Base-by-base conservation (phyloP, 1,140 invertebrate species). In the Maniola jurtina region DNA sequence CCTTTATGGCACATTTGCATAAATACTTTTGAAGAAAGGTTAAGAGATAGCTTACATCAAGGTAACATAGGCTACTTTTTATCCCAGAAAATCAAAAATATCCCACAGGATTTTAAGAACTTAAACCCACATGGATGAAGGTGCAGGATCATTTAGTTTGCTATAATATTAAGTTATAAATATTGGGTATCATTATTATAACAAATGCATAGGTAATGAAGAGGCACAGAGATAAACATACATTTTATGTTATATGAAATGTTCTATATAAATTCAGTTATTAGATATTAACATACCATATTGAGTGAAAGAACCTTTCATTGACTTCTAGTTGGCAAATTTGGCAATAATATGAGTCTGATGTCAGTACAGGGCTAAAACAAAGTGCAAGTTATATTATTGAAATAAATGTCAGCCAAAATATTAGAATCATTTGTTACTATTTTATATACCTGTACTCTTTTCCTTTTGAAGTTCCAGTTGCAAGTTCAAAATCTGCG, bases 281-380 rank as follows among this genome's bases (percentile, higher is more conserved):
- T 5, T 34, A 5, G 13, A 9, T 25, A 14, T 16, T 3, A 52
- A 52, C 84, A 76, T 76, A 90, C 86, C 86, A 88, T 75, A 90
- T 88, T 40, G 85, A 88, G 67, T 88, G 86, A 64, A 90, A 89
- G 42, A 83, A 86, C 69, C 81, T 82, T 57, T 90, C 84, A 77
- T 88, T 90, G 1, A 89, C 86, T 77, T 90, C 88, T 63, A 89
- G 81, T 72, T 90, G 84, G 76, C 88, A 88, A 61, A 89, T 78
- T 72, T 84, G 81, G 65, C 89, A 89, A 69, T 89, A 85, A 70
- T 87, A 77, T 66, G 86, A 88, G 68, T 89, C 85, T 62, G 88
- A 80, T 52, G 88, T 90, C 54, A 90, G 63, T 34, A 90, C 83
- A 60, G 88, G 86, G 59, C 88, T 90, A 79, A 72, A 84, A 88